Percentiles rank a stretch among this genome's conserved stretches.
Evolutionary conservation across 1,140 invertebrate genomes (phyloP).

Genomic region (Bombus pascuorum): DNA sequence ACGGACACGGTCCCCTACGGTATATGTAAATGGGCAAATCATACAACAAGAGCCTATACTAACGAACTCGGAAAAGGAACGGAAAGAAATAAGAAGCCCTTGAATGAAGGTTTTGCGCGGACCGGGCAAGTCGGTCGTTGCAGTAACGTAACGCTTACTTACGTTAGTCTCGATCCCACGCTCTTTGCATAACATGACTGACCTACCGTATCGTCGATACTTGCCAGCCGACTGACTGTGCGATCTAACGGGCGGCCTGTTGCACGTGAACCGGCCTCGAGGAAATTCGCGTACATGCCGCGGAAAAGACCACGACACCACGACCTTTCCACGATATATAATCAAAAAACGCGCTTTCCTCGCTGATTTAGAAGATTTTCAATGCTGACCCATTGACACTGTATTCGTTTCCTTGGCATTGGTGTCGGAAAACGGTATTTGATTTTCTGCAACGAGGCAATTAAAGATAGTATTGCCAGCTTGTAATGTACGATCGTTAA

Average conservation of each 20-base stretch:
- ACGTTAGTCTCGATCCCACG: conserved; percentile 60
- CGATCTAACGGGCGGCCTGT: conserved; percentile 33
- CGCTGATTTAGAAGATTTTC: background rate
- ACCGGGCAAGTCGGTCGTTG: background rate
- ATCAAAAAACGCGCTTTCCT: background rate
- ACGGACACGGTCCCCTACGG: too few relatives aligned
- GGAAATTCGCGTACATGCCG: conserved; percentile 42
- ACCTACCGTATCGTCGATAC: conserved; percentile 62
- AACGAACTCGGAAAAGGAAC: background rate
- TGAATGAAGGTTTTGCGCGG: background rate
- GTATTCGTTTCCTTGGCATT: background rate
- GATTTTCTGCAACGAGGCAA: background rate
- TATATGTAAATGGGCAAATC: too few relatives aligned
- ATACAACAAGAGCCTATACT: background rate
- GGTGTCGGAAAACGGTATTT: background rate
- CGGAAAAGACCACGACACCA: conserved; percentile 25
- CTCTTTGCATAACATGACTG: conserved; percentile 71
- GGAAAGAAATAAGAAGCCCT: background rate
- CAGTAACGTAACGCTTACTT: conserved; percentile 49
- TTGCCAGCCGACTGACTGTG: conserved; percentile 4
- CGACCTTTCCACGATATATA: conserved; percentile 9
- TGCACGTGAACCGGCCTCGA: conserved; percentile 9
- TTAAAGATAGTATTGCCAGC: background rate
- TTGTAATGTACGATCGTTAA: background rate
- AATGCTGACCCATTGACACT: conserved; percentile 10